Evolutionary conservation across 1,140 invertebrate species (phyloP), one percentile per base, ranked within the genome.

Genomic region (Drosophila erecta): DNA sequence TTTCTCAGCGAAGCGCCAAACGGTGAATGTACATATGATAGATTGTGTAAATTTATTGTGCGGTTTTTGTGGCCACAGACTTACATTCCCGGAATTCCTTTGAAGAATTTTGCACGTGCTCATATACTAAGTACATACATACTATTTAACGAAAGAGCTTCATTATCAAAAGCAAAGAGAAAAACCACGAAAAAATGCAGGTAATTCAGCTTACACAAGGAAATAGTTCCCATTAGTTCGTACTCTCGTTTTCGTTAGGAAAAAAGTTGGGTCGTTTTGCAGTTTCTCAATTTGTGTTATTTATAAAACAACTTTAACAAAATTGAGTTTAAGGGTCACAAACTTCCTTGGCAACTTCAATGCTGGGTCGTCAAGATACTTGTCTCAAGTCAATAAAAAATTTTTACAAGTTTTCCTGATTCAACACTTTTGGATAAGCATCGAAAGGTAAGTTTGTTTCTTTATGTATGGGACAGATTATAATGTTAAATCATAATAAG

Each of bases 121-220:
- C 8, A 30, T 30, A 7, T 6, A 27, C 27, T 7, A 27, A 5
- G 7, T 27, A 27, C 27, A 27, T 7, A 22, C 24, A 37, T 41
- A 41, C 14, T 61, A 35, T 69, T 85, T 66, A 80, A 65, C 17
- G 20, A 47, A 73, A 76, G 53, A 65, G 66, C 72, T 40, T 8
- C 2, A 15, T 64, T 47, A 33, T 57, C 15, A 64, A 58, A 35
- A 56, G 33, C 15, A 15, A 46, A 27, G 40, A 7, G 8, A 33
- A 47, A 57, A 56, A 54, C 58, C n/a, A 6, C 40, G 40, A 41
- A 17, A 41, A 41, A 17, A 10, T 10, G 40, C 40, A 15, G 2
- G 24, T 46, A 56, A 74, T 78, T 83, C 61, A 62, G 50, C 43
- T 55, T 33, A 79, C 76, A 71, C 46, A 67, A 56, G 59, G 72